Conservation (phyloP, 2,797 vertebrate genomes). For the Clarias fuscus region DNA sequence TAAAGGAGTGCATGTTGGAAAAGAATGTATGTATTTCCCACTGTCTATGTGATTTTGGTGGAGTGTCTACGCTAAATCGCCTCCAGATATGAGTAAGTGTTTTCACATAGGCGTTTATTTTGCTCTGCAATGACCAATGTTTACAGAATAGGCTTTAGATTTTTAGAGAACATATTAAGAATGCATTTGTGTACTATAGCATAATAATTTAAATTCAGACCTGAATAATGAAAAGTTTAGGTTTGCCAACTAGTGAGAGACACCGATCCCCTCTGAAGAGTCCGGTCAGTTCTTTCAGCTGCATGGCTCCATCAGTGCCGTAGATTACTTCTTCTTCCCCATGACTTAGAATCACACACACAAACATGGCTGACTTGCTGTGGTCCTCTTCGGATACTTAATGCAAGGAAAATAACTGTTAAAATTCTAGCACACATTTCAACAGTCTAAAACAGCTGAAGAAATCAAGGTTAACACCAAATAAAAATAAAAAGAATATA, state of each 20-base stretch:
- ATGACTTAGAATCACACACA: slow-evolving; percentile 75
- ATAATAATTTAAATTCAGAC: slow-evolving; percentile 55
- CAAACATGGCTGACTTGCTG: slow-evolving; percentile 70
- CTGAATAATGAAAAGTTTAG: slow-evolving; percentile 81
- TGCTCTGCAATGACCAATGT: background rate
- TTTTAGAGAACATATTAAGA: background rate
- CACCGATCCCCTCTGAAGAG: slow-evolving; percentile 69
- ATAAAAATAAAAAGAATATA: background rate
- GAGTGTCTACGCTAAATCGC: background rate
- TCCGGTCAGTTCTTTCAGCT: slow-evolving; percentile 60
- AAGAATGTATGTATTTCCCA: background rate
- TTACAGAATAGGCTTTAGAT: background rate
- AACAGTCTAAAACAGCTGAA: background rate
- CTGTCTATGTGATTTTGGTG: background rate
- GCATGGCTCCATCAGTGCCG: slow-evolving; percentile 60
- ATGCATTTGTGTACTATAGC: background rate
- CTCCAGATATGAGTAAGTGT: background rate
- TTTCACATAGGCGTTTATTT: background rate
- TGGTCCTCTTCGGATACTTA: slow-evolving; percentile 72
- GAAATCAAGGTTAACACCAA: background rate
- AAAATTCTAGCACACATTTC: background rate
- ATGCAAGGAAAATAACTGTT: background rate
- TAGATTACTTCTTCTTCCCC: slow-evolving; percentile 71
- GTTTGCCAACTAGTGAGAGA: slow-evolving; percentile 71
- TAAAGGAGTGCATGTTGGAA: background rate